Evolutionary conservation across 2,113 vertebrate species (phyloP).

Genomic region (Fregetta grallaria): DNA sequence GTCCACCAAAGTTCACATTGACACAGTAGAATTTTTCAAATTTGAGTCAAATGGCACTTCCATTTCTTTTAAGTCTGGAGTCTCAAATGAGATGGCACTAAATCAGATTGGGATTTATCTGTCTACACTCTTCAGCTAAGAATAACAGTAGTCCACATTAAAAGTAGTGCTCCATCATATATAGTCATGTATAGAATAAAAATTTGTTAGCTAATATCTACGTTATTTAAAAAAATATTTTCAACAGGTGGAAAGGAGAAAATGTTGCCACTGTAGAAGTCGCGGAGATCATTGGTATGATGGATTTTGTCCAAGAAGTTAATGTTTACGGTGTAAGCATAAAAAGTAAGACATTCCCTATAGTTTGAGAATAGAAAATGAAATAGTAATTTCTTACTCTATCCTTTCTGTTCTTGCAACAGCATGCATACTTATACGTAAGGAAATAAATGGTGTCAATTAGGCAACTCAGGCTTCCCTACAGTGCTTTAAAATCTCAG

Average conservation of each 20-base stretch:
- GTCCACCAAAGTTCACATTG: neutral
- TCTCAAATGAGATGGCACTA: neutral
- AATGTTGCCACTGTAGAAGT: constrained; percentile 80
- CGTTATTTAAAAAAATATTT: neutral
- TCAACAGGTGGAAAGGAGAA: constrained; percentile 81
- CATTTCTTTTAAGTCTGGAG: neutral
- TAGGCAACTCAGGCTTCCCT: neutral
- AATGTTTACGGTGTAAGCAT: constrained; percentile 79
- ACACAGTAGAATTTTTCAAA: neutral
- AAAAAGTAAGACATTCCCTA: constrained; percentile 63
- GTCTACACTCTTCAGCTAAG: neutral
- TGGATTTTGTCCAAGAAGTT: constrained; percentile 77
- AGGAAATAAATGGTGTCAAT: neutral
- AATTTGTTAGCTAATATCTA: neutral
- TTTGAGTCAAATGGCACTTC: neutral
- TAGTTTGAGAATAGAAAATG: neutral
- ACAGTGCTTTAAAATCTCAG: neutral
- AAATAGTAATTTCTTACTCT: neutral
- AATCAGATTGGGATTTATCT: neutral
- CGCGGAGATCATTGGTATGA: constrained; percentile 59
- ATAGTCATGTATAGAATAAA: neutral
- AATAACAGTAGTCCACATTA: neutral
- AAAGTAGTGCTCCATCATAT: neutral
- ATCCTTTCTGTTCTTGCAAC: neutral
- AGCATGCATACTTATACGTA: neutral